Evolutionary conservation across 2,888 invertebrate species (phyloP), one percentile per base, ranked within the genome.

Genomic region (Ramazzottius varieornatus): DNA sequence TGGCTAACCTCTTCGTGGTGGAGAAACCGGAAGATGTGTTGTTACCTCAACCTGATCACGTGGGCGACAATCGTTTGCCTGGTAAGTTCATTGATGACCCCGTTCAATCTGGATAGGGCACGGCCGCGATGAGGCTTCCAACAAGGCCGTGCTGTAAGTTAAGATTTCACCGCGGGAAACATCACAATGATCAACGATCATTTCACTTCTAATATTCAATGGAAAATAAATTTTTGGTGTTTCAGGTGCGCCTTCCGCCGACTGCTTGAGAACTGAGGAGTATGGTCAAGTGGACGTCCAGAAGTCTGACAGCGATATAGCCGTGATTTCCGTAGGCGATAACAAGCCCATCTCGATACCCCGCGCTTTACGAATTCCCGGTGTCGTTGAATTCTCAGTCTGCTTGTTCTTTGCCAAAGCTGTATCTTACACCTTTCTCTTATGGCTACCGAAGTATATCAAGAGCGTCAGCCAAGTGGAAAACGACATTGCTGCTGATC

Each of bases 341-440:
- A 46, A 65, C n/a, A 32, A 65, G 20, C 63, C 66, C 24, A 65
- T 65, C 24, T 65, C 66, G 2, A 33, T 65, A 32, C 32, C 63
- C 63, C 63, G 63, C n/a, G 66, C 66, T 32, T 16, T 65, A 1
- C 63, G 63, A 2, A 65, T 65, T 16, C 66, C 66, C 33, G 66
- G 66, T 33, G 94, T 96, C 1, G 70, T 90, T 1, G 92, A 93
- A 78, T 96, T 86, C 78, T 88, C 93, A 0, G 75, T 93, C 63
- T 88, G 88, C 63, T 81, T 94, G 46, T 94, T 94, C 78, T 94
- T 94, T 77, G 88, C 92, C 20, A 96, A 96, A 77, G 81, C 94
- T 46, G 93, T 94, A 72, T 89, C 89, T 75, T 94, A 96, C 74
- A 94, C 93, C 67, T 94, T 94, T 78, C 82, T 94, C 64, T 94